Conservation (phyloP, 1,140 invertebrate genomes). For the Olivierus martensii region DNA sequence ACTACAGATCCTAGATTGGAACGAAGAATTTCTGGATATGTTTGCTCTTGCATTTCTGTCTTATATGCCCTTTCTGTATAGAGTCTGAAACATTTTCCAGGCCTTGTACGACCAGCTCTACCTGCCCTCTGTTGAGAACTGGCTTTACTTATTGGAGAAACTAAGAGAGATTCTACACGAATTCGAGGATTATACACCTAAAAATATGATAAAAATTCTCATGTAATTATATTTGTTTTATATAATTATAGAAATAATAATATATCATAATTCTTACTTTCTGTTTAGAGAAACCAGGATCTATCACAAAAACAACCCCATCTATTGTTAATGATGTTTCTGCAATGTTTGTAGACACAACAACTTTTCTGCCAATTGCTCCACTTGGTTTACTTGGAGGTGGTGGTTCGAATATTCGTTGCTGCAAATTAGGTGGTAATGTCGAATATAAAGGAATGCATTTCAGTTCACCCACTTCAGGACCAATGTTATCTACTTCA, state of each 20-base stretch:
- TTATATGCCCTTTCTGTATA: slow-evolving; percentile 99
- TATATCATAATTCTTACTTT: slow-evolving; percentile 45
- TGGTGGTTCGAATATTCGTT: slow-evolving; percentile 92
- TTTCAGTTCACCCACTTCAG: slow-evolving; percentile 92
- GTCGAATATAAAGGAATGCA: slow-evolving; percentile 99
- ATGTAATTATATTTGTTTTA: not conserved
- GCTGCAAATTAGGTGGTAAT: slow-evolving; percentile 91
- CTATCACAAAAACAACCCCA: slow-evolving; percentile 99
- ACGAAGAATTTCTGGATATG: slow-evolving; percentile 95
- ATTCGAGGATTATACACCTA: slow-evolving; percentile 92
- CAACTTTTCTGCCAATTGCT: slow-evolving; percentile 84
- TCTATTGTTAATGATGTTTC: slow-evolving; percentile 99
- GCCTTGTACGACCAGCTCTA: slow-evolving; percentile 86
- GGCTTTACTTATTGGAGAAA: slow-evolving; percentile 97
- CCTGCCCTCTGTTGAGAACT: slow-evolving; percentile 98
- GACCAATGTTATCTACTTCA: slow-evolving; percentile 91
- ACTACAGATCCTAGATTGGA: slow-evolving; percentile 96
- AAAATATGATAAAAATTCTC: no score
- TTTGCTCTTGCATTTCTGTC: slow-evolving; percentile 99
- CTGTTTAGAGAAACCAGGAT: slow-evolving; percentile 99
- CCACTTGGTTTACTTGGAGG: slow-evolving; percentile 86
- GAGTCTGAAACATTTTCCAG: slow-evolving; percentile 95
- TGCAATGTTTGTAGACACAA: slow-evolving; percentile 98
- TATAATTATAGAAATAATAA: not conserved
- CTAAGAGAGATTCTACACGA: slow-evolving; percentile 90